Evolutionary conservation across 1,140 invertebrate species (phyloP), one percentile per base, ranked within the genome.

Genomic region (Drosophila kikkawai): DNA sequence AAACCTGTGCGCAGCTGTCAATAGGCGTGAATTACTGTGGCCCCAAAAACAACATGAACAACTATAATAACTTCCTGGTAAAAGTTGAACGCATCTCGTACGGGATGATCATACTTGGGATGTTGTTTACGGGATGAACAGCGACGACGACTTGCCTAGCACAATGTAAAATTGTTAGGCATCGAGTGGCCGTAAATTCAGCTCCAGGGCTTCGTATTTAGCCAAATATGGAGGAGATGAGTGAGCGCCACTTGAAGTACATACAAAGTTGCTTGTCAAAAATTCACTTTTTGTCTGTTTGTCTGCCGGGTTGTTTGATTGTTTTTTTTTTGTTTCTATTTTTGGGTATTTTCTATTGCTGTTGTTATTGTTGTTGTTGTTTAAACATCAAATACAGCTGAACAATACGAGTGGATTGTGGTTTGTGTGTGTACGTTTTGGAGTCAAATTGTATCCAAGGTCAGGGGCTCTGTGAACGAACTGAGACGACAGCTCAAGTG

Each of bases 391-490:
- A 61, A 78, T 61, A 75, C 71, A 87, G 79, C 76, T 76, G 74
- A 71, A 79, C 65, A 82, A 79, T 79, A 63, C 58, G 48, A 76
- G 41, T 55, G 45, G 47, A 50, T 63, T 64, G 63, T 69, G 51
- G 6, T 32, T 9, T 44, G 45, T 41, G 55, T 56, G 41, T 11
- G 36, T 56, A 42, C 42, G 12, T 15, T 68, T 59, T 60, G 48
- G 59, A 80, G 71, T 60, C 66, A 82, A 85, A 90, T 79, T 81
- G 78, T 90, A 76, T 58, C 68, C 86, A 90, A 90, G 85, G 85
- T 90, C 85, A 90, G 85, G 85, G 75, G 85, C 82, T 84, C 70
- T 82, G 85, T 90, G 85, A 90, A 90, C 83, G 82, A 90, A 90
- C 85, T 79, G 73, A 60, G 69, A 75, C 65, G 74, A 71, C 56